Base-by-base conservation (phyloP, 2,797 vertebrate species). In the Atherinosoma microstoma region DNA sequence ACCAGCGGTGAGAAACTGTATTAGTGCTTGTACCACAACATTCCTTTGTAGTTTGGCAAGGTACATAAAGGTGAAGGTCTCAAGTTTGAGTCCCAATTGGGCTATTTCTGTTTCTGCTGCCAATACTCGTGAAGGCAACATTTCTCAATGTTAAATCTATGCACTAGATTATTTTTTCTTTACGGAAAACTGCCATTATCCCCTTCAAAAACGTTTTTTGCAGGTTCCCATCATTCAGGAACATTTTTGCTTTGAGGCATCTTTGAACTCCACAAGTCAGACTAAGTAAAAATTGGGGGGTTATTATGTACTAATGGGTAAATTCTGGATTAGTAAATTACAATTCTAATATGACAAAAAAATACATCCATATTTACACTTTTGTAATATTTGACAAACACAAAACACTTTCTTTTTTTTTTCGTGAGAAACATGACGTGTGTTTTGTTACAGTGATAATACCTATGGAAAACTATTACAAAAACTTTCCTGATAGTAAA, bases 401-500 rank as follows among this genome's bases (percentile, higher is more conserved):
- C 18, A 47, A n/a, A 47, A 47, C 6, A 7, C 20, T 47, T 47
- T 47, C 2, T 47, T 47, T 16, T 42, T 47, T 16, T 16, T 47
- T 47, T 47, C 45, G 12, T 15, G 13, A 34, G 22, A 67, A 70
- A 56, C 58, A 29, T 64, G 30, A 64, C 63, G 63, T 38, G 38
- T 64, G 36, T 74, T 78, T 60, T 71, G 35, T 29, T 53, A 70
- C 40, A 74, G 64, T 29, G 60, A 8, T 20, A 40, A 80, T 35
- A 66, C 54, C 2, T 47, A 35, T 65, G 56, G 51, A 85, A 90
- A 89, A 47, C 18, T 47, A n/a, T 47, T 47, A 8, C 45, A 47
- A 47, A 47, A 86, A 82, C 58, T 84, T 81, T 75, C 42, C 63
- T 61, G 36, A 70, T 58, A 27, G 30, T 76, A 57, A 45, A 45